These are phyloP conservation scores for Cantharis rufa DNA, from an alignment of 2,888 invertebrate genomes.

Conservation along the genomic window DNA sequence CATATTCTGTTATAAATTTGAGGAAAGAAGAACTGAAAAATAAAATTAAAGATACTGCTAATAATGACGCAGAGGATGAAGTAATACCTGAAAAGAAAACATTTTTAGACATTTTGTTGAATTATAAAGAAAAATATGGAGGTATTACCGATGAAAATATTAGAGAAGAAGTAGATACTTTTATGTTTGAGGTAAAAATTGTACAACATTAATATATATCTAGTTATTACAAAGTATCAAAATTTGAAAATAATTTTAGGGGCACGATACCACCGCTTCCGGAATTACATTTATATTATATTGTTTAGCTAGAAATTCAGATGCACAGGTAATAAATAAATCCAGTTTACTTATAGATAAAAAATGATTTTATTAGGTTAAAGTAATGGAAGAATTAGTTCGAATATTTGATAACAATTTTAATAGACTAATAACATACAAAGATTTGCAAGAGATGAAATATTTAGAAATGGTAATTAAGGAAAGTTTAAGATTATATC, in stretches of 20 bases:
- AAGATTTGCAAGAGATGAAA: conserved; percentile 58
- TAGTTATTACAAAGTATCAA: background rate
- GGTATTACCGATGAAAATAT: conserved; percentile 64
- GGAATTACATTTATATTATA: background rate
- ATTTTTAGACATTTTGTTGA: conserved; percentile 67
- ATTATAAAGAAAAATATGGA: conserved; percentile 59
- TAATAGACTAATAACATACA: conserved; percentile 32
- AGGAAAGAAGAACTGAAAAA: conserved; percentile 47
- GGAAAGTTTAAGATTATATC: conserved; percentile 57
- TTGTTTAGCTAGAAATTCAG: background rate
- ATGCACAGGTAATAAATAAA: background rate
- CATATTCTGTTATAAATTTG: conserved; percentile 61
- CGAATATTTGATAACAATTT: conserved; percentile 43
- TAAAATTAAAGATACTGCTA: background rate
- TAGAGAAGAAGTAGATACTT: conserved; percentile 73
- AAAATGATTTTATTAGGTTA: conserved; percentile 42
- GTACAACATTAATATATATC: too few relatives aligned
- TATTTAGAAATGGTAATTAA: conserved; percentile 60
- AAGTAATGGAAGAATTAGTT: conserved; percentile 47
- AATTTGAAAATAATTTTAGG: background rate
- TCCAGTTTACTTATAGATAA: background rate
- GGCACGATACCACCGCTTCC: background rate
- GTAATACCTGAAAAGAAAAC: conserved; percentile 58
- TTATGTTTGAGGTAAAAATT: conserved; percentile 68
- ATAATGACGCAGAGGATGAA: conserved; percentile 22